Conservation (phyloP, 2,888 invertebrate genomes). For the Malthinus flaveolus region DNA sequence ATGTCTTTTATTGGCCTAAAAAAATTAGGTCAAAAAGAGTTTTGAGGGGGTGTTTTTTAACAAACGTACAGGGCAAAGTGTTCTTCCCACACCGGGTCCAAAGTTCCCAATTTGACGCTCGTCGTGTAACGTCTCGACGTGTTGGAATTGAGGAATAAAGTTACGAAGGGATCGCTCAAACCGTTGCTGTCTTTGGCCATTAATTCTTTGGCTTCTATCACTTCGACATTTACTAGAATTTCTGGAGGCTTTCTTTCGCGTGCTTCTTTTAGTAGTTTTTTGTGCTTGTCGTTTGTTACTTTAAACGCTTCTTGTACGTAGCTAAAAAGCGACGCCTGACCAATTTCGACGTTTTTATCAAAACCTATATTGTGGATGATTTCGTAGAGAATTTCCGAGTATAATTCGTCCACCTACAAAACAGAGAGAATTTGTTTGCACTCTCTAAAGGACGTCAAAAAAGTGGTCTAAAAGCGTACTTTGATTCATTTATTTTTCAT, state of each 20-base stretch:
- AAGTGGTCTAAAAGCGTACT: background rate
- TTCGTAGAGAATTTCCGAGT: conserved; percentile 81
- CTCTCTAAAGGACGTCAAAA: too few species aligned
- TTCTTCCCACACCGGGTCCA: conserved; percentile 96
- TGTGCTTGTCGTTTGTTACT: conserved; percentile 76
- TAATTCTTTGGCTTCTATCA: conserved; percentile 84
- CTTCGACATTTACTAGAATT: conserved; percentile 80
- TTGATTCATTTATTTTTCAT: too few species aligned
- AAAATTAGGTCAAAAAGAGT: conserved; percentile 15
- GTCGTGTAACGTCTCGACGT: conserved; percentile 83
- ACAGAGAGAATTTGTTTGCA: background rate
- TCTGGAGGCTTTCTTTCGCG: conserved; percentile 82
- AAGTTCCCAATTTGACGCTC: conserved; percentile 85
- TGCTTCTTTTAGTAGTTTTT: conserved; percentile 69
- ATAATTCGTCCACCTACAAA: conserved; percentile 81
- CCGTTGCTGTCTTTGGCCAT: conserved; percentile 87
- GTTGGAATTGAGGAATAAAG: conserved; percentile 80
- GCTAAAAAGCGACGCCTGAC: conserved; percentile 68
- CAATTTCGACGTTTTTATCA: conserved; percentile 71
- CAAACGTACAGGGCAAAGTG: conserved; percentile 90
- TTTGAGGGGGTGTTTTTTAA: background rate
- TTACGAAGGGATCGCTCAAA: conserved; percentile 97
- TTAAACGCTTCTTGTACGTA: conserved; percentile 83
- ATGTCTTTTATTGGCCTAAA: conserved; percentile 73
- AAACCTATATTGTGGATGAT: conserved; percentile 83